Evolutionary conservation across 2,888 invertebrate genomes (phyloP), one percentile per base, ranked within the genome.

Genomic region (Stegana nigrithorax): DNA sequence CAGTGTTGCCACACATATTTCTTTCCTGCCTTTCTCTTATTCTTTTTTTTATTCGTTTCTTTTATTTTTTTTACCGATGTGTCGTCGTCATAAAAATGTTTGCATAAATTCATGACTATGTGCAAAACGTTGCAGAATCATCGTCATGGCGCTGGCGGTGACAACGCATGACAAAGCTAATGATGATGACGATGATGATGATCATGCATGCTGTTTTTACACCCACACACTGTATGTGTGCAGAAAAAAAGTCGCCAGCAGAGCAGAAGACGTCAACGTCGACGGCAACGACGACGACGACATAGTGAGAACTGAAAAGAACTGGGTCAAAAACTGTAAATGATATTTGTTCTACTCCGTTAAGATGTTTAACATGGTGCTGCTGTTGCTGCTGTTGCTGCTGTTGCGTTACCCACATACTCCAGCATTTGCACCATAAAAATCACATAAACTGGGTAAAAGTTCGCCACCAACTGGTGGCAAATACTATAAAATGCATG

Each of bases 311-410:
- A 39, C 36, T 29, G 25, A 57, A 76, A 64, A 73, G 75, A 76
- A 77, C 69, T 76, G 71, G 79, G 75, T 76, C 75, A 77, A 68
- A 75, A 77, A 72, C 77, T 78, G 79, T 68, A 76, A 76, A 76
- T 76, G 77, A 76, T 76, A 76, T 76, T 78, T 76, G 75, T 76
- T 77, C 75, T 75, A 78, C 72, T 77, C 71, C 77, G 73, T 68
- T 71, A 78, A 76, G 77, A 73, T 75, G 75, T 45, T 59, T 50
- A 45, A 45, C 58, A 59, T 59, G 59, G 21, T 23, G 36, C 17
- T 39, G 17, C 39, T 39, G n/a, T n/a, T 39, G 39, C 39, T n/a
- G n/a, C n/a, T n/a, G n/a, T n/a, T n/a, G n/a, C n/a, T n/a, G n/a
- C n/a, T n/a, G n/a, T n/a, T n/a, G n/a, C n/a, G 53, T 29, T 29